A percentile compares a stretch with the other conserved stretches of the same genome.
These are phyloP conservation scores for Agrotis ipsilon DNA, from an alignment of 2,888 invertebrate species.

Conservation along the genomic window DNA sequence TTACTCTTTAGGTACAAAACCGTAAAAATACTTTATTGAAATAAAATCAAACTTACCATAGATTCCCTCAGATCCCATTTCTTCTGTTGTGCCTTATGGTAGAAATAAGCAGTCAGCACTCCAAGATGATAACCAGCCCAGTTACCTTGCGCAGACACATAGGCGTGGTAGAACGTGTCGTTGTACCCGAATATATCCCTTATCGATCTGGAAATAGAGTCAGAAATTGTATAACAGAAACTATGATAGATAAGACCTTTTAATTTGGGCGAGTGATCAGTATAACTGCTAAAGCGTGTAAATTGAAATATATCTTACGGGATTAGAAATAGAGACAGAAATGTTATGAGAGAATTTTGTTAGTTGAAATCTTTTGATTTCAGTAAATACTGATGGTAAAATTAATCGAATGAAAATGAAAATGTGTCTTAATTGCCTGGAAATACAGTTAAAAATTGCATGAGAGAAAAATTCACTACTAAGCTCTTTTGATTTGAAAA, in stretches of 20 bases:
- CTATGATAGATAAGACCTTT: neutral
- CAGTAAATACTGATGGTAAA: neutral
- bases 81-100: slow-evolving; percentile 83
- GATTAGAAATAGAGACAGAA: neutral
- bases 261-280: neutral
- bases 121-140: slow-evolving; percentile 89
- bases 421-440: too few species aligned
- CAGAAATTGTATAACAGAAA: neutral
- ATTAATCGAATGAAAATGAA: too few species aligned
- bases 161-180: slow-evolving; percentile 88
- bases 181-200: slow-evolving; percentile 88
- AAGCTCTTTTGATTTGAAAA: too few species aligned
- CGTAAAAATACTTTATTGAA: neutral
- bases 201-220: slow-evolving; percentile 79
- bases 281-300: neutral
- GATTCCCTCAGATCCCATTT: slow-evolving; percentile 86
- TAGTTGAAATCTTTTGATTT: neutral
- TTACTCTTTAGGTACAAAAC: too few species aligned
- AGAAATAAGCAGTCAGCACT: slow-evolving; percentile 87
- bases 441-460: too few species aligned
- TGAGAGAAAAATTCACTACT: too few species aligned
- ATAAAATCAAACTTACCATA: slow-evolving; percentile 72
- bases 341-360: neutral
- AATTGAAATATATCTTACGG: neutral
- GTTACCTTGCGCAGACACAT: slow-evolving; percentile 88